Evolutionary conservation across 2,797 vertebrate species (phyloP), one percentile per base, ranked within the genome.

Genomic region (Eospalax fontanierii): DNA sequence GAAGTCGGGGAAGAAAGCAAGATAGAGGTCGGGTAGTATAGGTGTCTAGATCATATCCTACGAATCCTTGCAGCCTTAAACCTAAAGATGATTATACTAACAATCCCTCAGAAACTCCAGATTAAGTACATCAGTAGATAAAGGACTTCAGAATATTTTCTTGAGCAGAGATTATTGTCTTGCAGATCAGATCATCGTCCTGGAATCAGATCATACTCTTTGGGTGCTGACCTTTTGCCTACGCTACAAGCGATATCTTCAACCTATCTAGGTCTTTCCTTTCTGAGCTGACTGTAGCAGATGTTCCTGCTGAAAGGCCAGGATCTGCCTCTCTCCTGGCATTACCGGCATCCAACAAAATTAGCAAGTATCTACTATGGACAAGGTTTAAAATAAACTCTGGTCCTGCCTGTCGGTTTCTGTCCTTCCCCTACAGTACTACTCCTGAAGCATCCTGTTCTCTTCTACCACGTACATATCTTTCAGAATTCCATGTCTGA

Each of bases 81-180:
- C 12, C 66, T 89, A 90, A 83, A 81, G 54, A 35, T 40, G 30
- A 24, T 73, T 73, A 40, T 21, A 80, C 18, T 73, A 84, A 90
- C 83, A 90, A 63, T 74, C 26, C n/a, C 28, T 78, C 66, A 92
- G 61, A 14, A 76, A 61, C 28, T 75, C 91, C 78, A 92, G 68
- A 82, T 73, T 92, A 90, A 87, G 33, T 73, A 63, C 75, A 68
- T 46, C 35, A 1, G 4, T 6, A 35, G 71, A 70, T 82, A 71
- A 91, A 84, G 63, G n/a, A 70, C 24, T 54, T 68, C 54, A 65
- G 54, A 76, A 40, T 22, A 15, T 35, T 73, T 80, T 66, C 54
- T 26, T 70, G 12, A 40, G 76, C 68, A 82, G 19, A 80, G 8
- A 16, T 14, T 71, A 18, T 68, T 38, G 87, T n/a, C 28, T 38